Conservation (phyloP, 2,797 vertebrate species). For the Ctenopoma multispine region DNA sequence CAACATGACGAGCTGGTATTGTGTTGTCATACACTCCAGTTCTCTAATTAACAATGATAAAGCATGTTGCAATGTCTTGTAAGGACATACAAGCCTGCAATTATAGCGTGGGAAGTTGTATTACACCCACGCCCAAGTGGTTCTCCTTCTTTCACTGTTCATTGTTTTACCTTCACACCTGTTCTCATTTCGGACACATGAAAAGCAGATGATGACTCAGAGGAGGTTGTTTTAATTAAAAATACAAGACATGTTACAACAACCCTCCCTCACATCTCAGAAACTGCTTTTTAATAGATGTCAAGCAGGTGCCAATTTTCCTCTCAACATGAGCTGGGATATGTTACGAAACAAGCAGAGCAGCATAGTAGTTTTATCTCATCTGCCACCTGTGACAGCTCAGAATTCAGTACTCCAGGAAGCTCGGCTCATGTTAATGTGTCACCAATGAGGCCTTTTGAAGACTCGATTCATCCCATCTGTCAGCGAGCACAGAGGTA, state of each 20-base stretch:
- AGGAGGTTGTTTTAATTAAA: constrained; percentile 82
- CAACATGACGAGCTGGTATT: constrained; percentile 48
- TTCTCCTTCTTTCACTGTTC: constrained; percentile 46
- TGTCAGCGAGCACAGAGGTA: constrained; percentile 57
- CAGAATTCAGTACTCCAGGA: constrained; percentile 67
- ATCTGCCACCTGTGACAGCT: constrained; percentile 77
- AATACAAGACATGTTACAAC: constrained; percentile 80
- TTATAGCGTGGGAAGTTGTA: constrained; percentile 70
- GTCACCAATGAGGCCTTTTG: constrained; percentile 73
- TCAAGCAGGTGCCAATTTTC: constrained; percentile 72
- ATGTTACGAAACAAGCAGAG: constrained; percentile 78
- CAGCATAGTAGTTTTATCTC: constrained; percentile 74
- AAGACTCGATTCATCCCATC: constrained; percentile 69
- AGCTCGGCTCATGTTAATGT: constrained; percentile 72
- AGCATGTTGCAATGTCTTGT: constrained; percentile 65
- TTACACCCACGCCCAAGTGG: constrained; percentile 50
- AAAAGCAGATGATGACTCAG: constrained; percentile 74
- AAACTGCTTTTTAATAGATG: constrained; percentile 73
- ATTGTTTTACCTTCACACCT: constrained; percentile 72
- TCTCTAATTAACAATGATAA: constrained; percentile 66
- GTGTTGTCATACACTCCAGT: constrained; percentile 33
- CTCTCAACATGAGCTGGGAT: constrained; percentile 64
- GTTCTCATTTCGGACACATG: constrained; percentile 67
- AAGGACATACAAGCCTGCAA: constrained; percentile 49
- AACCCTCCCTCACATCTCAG: constrained; percentile 64